Percentiles rank a stretch among this genome's conserved stretches.
Conservation (phyloP, 2,888 invertebrate genomes). For the Dryobotodes eremita region DNA sequence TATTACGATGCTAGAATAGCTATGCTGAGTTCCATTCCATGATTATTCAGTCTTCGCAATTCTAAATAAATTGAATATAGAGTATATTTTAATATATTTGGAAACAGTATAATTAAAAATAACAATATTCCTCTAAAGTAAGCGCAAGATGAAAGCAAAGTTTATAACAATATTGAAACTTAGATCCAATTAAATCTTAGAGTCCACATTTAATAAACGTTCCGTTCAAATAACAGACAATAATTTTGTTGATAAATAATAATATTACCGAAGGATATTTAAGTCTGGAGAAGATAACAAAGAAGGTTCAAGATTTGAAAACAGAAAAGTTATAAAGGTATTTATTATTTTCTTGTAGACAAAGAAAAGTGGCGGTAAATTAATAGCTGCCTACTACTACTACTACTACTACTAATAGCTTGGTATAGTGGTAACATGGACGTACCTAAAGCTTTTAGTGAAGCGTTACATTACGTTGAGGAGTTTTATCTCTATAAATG, state of each 20-base stretch:
- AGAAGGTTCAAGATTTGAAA: neutral
- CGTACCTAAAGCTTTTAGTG: slow-evolving; percentile 45
- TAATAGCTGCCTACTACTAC: slow-evolving; percentile 23
- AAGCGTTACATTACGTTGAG: slow-evolving; percentile 33
- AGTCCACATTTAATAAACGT: neutral
- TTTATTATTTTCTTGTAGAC: slow-evolving; percentile 22
- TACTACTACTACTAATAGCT: no score
- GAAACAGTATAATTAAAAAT: slow-evolving; percentile 44
- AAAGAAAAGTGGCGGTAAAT: slow-evolving; percentile 26
- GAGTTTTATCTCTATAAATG: slow-evolving; percentile 26
- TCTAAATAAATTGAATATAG: slow-evolving; percentile 1
- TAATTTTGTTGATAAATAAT: slow-evolving; percentile 17
- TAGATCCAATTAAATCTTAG: slow-evolving; percentile 40
- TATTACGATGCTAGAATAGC: neutral
- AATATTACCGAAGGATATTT: neutral
- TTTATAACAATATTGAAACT: slow-evolving; percentile 45
- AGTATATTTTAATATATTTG: slow-evolving; percentile 15
- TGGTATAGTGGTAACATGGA: slow-evolving; percentile 3
- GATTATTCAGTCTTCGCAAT: slow-evolving; percentile 3
- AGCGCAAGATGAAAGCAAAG: slow-evolving; percentile 13
- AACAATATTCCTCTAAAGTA: slow-evolving; percentile 42
- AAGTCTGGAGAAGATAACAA: neutral
- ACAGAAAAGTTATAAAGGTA: neutral
- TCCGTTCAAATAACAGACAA: slow-evolving; percentile 16
- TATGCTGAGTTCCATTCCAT: neutral